Evolutionary conservation across 2,797 vertebrate species (phyloP).

Genomic region (Chaenodraco wilsoni): DNA sequence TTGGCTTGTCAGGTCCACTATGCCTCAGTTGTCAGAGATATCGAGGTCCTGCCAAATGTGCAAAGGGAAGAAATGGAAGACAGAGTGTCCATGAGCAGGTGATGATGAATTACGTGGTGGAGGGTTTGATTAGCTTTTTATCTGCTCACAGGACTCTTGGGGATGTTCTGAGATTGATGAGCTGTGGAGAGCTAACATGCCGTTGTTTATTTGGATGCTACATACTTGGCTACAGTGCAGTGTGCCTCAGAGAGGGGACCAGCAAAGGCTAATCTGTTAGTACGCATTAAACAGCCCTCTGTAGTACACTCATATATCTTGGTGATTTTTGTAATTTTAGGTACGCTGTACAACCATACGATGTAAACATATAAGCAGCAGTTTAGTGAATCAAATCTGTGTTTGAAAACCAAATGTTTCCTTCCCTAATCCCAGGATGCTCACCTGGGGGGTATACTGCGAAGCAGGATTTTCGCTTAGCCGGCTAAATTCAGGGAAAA

Average conservation of each 20-base stretch:
- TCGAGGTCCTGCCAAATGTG: slow-evolving; percentile 46
- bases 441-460: too few relatives aligned
- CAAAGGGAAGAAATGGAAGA: slow-evolving; percentile 46
- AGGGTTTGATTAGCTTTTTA: slow-evolving; percentile 82
- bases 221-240: slow-evolving; percentile 49
- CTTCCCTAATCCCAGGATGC: slow-evolving; percentile 7
- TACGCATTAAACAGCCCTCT: slow-evolving; percentile 43
- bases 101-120: slow-evolving; percentile 72
- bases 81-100: slow-evolving; percentile 54
- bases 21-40: slow-evolving; percentile 51
- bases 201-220: slow-evolving; percentile 70
- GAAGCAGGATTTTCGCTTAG: too few relatives aligned
- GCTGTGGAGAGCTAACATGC: slow-evolving; percentile 50
- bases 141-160: slow-evolving; percentile 72
- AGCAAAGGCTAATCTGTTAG: slow-evolving; percentile 39
- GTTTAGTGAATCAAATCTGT: slow-evolving; percentile 1
- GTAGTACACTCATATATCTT: not conserved
- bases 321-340: slow-evolving; percentile 10
- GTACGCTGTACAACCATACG: not conserved
- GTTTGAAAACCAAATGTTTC: not conserved
- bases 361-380: slow-evolving; percentile 1
- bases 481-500: too few relatives aligned
- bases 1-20: slow-evolving; percentile 39
- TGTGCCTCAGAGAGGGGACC: slow-evolving; percentile 48
- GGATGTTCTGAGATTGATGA: slow-evolving; percentile 70